Conservation (phyloP, 1,140 invertebrate genomes). For the Elymnias hypermnestra region DNA sequence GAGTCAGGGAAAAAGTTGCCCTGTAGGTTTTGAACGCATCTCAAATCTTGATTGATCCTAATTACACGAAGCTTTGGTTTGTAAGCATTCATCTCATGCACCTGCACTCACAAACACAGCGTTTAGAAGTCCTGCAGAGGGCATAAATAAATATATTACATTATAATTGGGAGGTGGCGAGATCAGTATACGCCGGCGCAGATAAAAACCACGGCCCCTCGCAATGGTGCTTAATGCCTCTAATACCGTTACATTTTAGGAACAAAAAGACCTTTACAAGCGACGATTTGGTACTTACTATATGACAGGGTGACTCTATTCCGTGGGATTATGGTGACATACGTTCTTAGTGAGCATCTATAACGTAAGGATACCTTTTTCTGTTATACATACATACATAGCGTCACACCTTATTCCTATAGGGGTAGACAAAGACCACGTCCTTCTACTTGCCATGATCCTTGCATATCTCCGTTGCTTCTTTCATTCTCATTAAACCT, state of each 20-base stretch:
- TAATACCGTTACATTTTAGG: slow-evolving; percentile 43
- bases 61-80: not conserved
- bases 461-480: too few relatives aligned
- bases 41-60: not conserved
- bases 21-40: too few relatives aligned
- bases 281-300: not conserved
- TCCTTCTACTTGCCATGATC: too few relatives aligned
- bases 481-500: too few relatives aligned
- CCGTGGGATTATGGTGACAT: too few relatives aligned
- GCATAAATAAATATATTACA: slow-evolving; percentile 23
- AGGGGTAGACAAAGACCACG: too few relatives aligned
- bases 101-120: not conserved
- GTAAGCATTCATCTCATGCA: not conserved
- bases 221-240: slow-evolving; percentile 40
- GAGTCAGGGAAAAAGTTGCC: too few relatives aligned
- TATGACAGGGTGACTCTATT: too few relatives aligned
- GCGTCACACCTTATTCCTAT: too few relatives aligned
- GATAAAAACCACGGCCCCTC: slow-evolving; percentile 25
- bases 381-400: not conserved
- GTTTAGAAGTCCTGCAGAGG: not conserved
- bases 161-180: slow-evolving; percentile 23
- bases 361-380: too few relatives aligned
- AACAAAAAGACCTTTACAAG: slow-evolving; percentile 23
- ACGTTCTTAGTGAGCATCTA: too few relatives aligned
- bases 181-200: slow-evolving; percentile 11